phyloP scores from a whole-genome alignment of 2,888 invertebrate genomes.

The Perithous albicinctus region DNA sequence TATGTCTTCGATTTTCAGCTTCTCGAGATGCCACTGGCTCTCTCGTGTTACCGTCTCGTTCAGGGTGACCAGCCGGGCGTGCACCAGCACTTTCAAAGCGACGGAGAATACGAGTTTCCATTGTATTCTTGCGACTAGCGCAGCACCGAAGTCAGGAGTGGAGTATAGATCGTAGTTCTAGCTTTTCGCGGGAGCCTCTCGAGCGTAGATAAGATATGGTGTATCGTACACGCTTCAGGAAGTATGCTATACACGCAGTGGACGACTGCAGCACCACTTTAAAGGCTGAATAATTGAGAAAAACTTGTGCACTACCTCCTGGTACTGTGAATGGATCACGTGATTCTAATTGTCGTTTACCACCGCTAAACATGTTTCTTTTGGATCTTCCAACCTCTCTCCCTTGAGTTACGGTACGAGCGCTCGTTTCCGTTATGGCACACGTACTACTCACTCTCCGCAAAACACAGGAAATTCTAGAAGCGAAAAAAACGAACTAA shows the following conservation, averaged over 20 bases:
- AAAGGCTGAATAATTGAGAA: neutral
- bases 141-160: constrained; percentile 32
- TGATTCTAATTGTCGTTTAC: constrained; percentile 25
- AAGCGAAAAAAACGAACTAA: neutral
- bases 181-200: constrained; percentile 42
- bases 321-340: neutral
- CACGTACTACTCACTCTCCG: neutral
- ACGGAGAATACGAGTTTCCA: constrained; percentile 58
- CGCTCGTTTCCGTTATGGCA: neutral
- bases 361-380: constrained; percentile 1
- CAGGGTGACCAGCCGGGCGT: constrained; percentile 62
- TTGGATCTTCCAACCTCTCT: neutral
- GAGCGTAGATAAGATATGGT: constrained; percentile 53
- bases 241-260: neutral
- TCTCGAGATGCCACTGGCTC: constrained; percentile 20
- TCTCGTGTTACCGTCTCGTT: constrained; percentile 39
- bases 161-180: constrained; percentile 39
- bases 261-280: neutral
- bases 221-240: neutral
- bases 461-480: neutral
- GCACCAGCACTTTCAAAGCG: constrained; percentile 56
- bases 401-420: neutral
- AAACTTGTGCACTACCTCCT: neutral
- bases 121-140: constrained; percentile 39
- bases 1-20: constrained; percentile 59